Conservation (phyloP, 92 coral and sea anemone species). For the Actinostola sp. region DNA sequence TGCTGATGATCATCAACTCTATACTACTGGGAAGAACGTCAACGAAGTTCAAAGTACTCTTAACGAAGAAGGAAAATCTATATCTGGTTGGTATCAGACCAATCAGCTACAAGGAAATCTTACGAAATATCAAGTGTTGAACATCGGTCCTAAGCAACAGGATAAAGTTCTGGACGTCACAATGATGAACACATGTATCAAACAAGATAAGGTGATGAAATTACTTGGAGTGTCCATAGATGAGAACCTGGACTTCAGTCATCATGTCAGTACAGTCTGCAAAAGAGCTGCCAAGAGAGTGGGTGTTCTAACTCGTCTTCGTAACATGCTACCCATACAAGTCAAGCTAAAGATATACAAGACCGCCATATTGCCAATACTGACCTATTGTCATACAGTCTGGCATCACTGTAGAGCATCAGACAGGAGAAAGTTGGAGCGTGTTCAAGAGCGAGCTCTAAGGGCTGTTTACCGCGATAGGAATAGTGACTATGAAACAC, state of each 20-base stretch:
- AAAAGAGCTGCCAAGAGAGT: constrained; percentile 12
- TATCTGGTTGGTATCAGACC: too few relatives aligned
- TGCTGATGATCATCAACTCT: too few relatives aligned
- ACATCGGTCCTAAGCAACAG: constrained; percentile 11
- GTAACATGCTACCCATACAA: not conserved
- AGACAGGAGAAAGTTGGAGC: not conserved
- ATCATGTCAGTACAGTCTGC: not conserved
- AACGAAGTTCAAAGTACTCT: too few relatives aligned
- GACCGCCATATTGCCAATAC: constrained; percentile 1
- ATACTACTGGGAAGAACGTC: too few relatives aligned
- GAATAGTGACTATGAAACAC: not conserved
- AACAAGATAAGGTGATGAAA: constrained; percentile 11
- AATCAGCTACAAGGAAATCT: not conserved
- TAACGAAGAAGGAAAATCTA: too few relatives aligned
- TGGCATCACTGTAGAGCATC: constrained; percentile 9
- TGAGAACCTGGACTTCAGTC: constrained; percentile 13
- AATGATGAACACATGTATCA: constrained; percentile 10
- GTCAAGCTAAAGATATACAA: constrained; percentile 2
- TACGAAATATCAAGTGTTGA: constrained; percentile 12
- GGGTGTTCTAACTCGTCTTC: too few relatives aligned
- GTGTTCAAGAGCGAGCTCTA: constrained; percentile 5
- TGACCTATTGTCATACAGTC: constrained; percentile 1
- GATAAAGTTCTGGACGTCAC: constrained; percentile 9
- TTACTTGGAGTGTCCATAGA: constrained; percentile 7
- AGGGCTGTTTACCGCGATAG: not conserved